phyloP scores from a whole-genome alignment of 2,113 vertebrate genomes.

The Empidonax traillii region DNA sequence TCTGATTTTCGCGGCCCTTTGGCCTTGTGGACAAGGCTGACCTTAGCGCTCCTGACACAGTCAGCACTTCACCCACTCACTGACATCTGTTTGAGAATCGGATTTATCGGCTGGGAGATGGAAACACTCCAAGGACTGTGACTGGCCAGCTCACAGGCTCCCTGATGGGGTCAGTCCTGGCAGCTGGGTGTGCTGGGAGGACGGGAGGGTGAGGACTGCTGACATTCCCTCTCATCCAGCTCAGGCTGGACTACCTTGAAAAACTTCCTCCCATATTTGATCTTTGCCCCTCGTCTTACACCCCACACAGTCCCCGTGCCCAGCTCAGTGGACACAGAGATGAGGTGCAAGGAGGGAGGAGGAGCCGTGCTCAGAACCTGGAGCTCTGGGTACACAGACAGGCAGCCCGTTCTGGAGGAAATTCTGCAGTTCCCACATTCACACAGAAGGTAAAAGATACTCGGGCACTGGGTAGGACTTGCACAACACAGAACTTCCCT shows the following conservation, averaged over 20 bases:
- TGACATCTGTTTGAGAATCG: neutral
- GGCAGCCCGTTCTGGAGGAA: neutral
- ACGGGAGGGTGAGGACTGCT: neutral
- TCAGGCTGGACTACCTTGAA: neutral
- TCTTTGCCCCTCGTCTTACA: neutral
- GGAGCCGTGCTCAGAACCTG: neutral
- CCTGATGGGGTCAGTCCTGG: neutral
- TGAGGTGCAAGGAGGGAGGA: neutral
- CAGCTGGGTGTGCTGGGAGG: neutral
- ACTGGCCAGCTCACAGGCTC: neutral
- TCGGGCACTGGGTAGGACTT: neutral
- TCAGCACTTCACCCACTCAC: neutral
- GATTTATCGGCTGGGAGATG: neutral
- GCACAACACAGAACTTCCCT: neutral
- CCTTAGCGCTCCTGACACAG: neutral
- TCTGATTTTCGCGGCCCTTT: neutral
- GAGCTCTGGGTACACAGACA: neutral
- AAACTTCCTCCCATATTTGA: neutral
- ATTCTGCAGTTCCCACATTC: neutral
- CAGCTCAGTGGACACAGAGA: fast-evolving
- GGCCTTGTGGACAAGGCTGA: neutral
- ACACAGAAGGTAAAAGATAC: neutral
- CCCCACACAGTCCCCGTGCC: neutral
- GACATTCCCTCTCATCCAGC: neutral
- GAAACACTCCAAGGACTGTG: neutral